Evolutionary conservation across 2,888 invertebrate species (phyloP).

Genomic region (Vanessa cardui): DNA sequence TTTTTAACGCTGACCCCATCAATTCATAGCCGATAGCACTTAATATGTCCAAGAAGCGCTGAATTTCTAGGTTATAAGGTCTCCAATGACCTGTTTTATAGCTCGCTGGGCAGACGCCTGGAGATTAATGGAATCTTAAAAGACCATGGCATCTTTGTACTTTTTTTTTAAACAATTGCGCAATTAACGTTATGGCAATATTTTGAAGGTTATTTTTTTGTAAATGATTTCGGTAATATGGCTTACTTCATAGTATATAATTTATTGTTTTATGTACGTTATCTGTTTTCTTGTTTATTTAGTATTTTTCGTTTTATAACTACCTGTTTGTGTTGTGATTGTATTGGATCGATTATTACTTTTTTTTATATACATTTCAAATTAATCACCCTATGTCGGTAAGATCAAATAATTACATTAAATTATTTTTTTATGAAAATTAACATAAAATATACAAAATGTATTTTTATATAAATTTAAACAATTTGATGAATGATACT

Average conservation of each 20-base stretch:
- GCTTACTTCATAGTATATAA: too few species aligned
- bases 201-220: background rate
- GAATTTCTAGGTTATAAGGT: conserved; percentile 51
- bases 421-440: too few species aligned
- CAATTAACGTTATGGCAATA: background rate
- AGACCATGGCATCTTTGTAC: conserved; percentile 3
- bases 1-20: conserved; percentile 41
- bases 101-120: conserved; percentile 30
- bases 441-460: too few species aligned
- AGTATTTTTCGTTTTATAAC: too few species aligned
- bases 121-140: conserved; percentile 47
- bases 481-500: background rate
- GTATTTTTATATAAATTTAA: background rate
- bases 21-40: conserved; percentile 45
- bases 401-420: too few species aligned
- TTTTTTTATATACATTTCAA: too few species aligned
- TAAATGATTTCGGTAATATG: too few species aligned
- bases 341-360: too few species aligned
- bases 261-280: too few species aligned
- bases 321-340: too few species aligned
- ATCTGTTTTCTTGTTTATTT: too few species aligned
- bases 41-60: conserved; percentile 39
- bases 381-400: too few species aligned
- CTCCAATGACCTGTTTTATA: conserved; percentile 45
- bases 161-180: background rate